Percentiles rank a stretch among this genome's conserved stretches.
These are phyloP conservation scores for Burhinus oedicnemus DNA, from an alignment of 2,113 vertebrate genomes.

Conservation along the genomic window DNA sequence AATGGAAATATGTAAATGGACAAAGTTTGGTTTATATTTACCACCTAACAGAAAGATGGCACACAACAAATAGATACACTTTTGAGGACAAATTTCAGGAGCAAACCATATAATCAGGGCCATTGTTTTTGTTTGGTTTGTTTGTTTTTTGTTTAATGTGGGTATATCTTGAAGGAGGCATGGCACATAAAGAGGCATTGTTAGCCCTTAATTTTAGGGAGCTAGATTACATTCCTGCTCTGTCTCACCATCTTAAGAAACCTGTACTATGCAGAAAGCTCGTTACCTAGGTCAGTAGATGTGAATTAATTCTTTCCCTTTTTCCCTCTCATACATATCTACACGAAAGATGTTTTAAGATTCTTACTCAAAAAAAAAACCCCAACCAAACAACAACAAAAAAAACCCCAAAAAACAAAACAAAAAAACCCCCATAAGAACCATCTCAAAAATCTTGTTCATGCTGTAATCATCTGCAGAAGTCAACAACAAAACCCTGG, in stretches of 20 bases:
- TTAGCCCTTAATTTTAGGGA: background rate
- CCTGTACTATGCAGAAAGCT: background rate
- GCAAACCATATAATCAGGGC: background rate
- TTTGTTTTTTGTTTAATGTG: background rate
- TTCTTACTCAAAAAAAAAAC: background rate
- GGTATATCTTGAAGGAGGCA: background rate
- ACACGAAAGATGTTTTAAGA: background rate
- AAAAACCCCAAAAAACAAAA: too few species aligned
- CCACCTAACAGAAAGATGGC: background rate
- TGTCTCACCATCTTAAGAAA: background rate
- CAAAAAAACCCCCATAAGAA: too few species aligned
- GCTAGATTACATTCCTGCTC: background rate
- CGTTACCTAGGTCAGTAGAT: background rate
- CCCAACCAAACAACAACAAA: too few species aligned
- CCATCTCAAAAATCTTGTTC: background rate
- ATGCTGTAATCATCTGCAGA: background rate
- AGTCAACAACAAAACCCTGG: background rate
- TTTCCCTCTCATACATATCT: background rate
- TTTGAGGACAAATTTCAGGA: background rate
- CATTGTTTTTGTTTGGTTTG: background rate
- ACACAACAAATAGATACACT: background rate
- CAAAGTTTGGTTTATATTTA: background rate
- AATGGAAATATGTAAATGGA: background rate
- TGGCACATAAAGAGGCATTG: background rate
- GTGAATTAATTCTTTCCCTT: background rate